Evolutionary conservation across 2,113 vertebrate species (phyloP), one percentile per base, ranked within the genome.

Genomic region (Ceyx cyanopectus): DNA sequence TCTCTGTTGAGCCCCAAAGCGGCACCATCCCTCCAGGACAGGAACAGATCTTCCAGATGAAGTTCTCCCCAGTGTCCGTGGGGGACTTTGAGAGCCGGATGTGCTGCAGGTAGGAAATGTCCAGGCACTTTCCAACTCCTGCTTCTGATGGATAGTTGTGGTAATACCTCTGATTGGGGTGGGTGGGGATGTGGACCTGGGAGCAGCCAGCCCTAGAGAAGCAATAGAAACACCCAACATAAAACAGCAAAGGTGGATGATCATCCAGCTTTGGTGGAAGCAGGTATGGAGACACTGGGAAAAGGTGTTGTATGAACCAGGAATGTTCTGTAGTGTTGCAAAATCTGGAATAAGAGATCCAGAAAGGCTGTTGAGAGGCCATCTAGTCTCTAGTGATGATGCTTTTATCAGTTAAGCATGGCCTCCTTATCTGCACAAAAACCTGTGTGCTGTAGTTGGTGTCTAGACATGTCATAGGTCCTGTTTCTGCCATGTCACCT

Each of bases 81-180:
- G 98, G 98, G 12, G 91, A 96, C 19, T 99, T 98, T 70, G 93
- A 98, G 78, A 97, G 94, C 85, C 92, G 10, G 12, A 93, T 99
- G 56, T 21, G 97, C 72, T 99, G 99, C 98, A 98, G 98, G 99
- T 99, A 94, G 91, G 97, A 43, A 76, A 29, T 0, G 0, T n/a
- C 20, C 19, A 7, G 17, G 24, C 8, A 2, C 40, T 54, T 60
- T 23, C 37, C 53, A 78, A 0, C 34, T 70, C 14, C 0, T 10
- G 20, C 30, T 51, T 0, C 23, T 18, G 34, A 11, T 48, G 29
- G n/a, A 6, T 26, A 41, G 30, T 69, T 1, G 0, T 18, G 40
- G 22, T 48, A 19, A 3, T 45, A 14, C 13, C 32, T 69, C 19
- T 48, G 16, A 10, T 1, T 34, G 32, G 15, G 40, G 20, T 9